A percentile compares a stretch with the other conserved stretches of the same genome.
Evolutionary conservation across 2,888 invertebrate species (phyloP).

Genomic region (Chymomyza amoena): DNA sequence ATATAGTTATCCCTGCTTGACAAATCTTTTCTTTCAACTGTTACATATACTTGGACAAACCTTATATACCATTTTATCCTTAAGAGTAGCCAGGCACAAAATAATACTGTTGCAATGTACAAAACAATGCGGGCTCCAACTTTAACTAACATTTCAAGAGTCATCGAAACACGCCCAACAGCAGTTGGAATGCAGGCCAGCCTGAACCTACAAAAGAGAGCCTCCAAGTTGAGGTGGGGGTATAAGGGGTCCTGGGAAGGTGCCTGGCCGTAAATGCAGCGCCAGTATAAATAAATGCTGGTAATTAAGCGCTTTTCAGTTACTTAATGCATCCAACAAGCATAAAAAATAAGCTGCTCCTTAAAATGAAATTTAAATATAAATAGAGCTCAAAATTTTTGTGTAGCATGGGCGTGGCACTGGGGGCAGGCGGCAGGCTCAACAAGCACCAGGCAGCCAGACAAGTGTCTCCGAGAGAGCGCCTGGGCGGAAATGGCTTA

Average conservation of each 20-base stretch:
- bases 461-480: slow-evolving; percentile 45
- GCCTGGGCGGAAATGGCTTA: neutral
- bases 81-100: too few relatives aligned
- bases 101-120: too few relatives aligned
- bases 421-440: slow-evolving; percentile 3
- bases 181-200: too few relatives aligned
- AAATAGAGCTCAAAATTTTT: neutral
- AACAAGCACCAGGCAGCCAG: slow-evolving; percentile 11
- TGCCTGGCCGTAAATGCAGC: neutral
- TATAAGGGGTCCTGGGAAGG: neutral
- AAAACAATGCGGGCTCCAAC: neutral
- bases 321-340: slow-evolving; percentile 9
- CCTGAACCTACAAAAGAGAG: too few relatives aligned
- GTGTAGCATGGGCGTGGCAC: slow-evolving; percentile 14
- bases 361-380: slow-evolving; percentile 21
- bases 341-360: slow-evolving; percentile 6
- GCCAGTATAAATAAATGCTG: slow-evolving; percentile 44
- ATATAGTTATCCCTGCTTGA: too few relatives aligned
- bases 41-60: too few relatives aligned
- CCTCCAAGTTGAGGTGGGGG: too few relatives aligned
- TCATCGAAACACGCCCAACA: too few relatives aligned
- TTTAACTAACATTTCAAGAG: neutral
- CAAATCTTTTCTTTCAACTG: too few relatives aligned
- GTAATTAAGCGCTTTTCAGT: slow-evolving; percentile 60
- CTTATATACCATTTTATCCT: too few relatives aligned